Percentiles rank a stretch among this genome's conserved stretches.
phyloP scores from a whole-genome alignment of 2,113 vertebrate species.

The Antechinus stuartii region DNA sequence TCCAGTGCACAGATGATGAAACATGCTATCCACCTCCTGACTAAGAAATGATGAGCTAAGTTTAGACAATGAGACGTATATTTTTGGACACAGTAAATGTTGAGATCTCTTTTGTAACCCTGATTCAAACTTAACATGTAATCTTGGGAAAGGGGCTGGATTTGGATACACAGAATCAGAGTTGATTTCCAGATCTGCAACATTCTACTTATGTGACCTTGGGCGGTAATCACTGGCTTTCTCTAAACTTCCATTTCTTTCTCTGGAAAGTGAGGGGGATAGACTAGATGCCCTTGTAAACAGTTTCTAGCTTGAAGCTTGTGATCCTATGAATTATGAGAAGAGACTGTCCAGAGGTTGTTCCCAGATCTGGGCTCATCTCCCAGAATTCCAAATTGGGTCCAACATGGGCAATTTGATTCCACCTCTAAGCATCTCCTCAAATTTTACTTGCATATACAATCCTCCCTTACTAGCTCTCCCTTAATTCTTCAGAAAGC shows the following conservation, averaged over 20 bases:
- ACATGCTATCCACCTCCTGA: not conserved
- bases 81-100: not conserved
- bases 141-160: conserved; percentile 11
- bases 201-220: not conserved
- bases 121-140: not conserved
- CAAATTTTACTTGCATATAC: not conserved
- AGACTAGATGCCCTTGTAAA: not conserved
- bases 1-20: not conserved
- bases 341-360: not conserved
- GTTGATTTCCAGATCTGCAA: not conserved
- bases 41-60: not conserved
- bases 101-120: not conserved
- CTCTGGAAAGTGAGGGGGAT: not conserved
- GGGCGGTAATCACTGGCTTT: not conserved
- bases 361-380: no score
- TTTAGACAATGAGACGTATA: not conserved
- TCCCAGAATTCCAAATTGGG: not conserved
- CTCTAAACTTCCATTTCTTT: not conserved
- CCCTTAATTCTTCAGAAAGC: not conserved
- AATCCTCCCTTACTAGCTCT: not conserved
- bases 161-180: not conserved
- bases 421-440: not conserved
- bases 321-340: not conserved
- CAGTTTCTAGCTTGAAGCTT: not conserved
- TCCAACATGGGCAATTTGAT: not conserved